Evolutionary conservation across 2,888 invertebrate genomes (phyloP).

Genomic region (Acanthococcus lagerstroemiae): DNA sequence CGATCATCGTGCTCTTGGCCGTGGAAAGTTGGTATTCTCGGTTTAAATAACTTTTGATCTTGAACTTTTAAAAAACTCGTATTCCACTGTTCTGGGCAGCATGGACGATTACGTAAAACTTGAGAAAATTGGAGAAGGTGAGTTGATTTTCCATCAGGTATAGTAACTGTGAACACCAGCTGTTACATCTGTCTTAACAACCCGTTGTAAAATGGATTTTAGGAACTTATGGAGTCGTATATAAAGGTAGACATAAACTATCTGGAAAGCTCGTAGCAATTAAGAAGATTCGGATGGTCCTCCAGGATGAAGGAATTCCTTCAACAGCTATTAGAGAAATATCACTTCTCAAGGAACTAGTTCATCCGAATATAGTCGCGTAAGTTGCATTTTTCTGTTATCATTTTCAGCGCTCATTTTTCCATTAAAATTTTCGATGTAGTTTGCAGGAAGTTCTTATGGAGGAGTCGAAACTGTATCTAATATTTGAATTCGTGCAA

Average conservation of each 20-base stretch:
- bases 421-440: too few relatives aligned
- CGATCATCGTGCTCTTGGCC: too few relatives aligned
- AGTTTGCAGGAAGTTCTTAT: constrained; percentile 85
- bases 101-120: constrained; percentile 63
- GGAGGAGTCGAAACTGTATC: constrained; percentile 84
- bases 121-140: constrained; percentile 94
- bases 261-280: constrained; percentile 85
- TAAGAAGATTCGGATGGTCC: constrained; percentile 92
- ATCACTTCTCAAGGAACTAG: constrained; percentile 76
- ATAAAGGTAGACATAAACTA: constrained; percentile 78
- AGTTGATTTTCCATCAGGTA: too few relatives aligned
- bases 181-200: too few relatives aligned
- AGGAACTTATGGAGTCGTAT: constrained; percentile 96
- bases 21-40: too few relatives aligned
- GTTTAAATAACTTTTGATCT: too few relatives aligned
- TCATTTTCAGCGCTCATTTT: too few relatives aligned
- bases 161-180: too few relatives aligned
- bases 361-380: constrained; percentile 82
- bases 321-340: constrained; percentile 96
- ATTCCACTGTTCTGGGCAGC: too few relatives aligned
- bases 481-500: constrained; percentile 93
- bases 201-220: not conserved
- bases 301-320: constrained; percentile 93
- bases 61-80: too few relatives aligned
- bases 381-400: too few relatives aligned